Conservation (phyloP, 2,113 vertebrate species). For the Genyomyrus donnyi region DNA sequence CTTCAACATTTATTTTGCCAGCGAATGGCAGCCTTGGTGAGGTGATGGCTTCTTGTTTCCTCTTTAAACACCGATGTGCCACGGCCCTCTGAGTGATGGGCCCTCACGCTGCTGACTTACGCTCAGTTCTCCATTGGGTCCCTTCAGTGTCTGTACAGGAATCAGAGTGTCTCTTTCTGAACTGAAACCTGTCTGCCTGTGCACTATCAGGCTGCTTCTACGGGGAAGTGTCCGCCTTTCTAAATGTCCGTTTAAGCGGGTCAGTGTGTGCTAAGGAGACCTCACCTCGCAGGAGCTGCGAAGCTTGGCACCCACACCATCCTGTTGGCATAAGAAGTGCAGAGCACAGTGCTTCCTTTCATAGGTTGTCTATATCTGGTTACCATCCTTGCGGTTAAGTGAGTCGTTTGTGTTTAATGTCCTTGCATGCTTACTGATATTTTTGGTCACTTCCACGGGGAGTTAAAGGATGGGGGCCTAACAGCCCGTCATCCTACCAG, state of each 20-base stretch:
- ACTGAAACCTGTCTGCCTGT: background rate
- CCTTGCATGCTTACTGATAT: background rate
- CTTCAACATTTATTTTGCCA: background rate
- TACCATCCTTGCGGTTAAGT: background rate
- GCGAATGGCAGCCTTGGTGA: background rate
- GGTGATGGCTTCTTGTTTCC: background rate
- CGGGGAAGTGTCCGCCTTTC: background rate
- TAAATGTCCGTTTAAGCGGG: background rate
- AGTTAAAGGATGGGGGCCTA: background rate
- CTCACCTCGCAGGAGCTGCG: background rate
- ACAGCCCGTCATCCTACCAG: background rate
- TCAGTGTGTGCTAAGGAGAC: background rate
- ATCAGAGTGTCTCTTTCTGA: background rate
- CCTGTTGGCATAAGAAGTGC: constrained; percentile 2
- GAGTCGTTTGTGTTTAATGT: background rate
- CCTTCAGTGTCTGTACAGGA: background rate
- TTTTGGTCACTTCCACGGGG: background rate
- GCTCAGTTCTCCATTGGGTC: background rate
- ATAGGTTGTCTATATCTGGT: background rate
- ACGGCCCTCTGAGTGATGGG: background rate
- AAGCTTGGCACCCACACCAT: background rate
- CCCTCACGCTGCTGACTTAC: background rate
- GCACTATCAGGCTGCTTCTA: background rate
- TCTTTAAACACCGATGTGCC: background rate
- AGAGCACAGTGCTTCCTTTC: background rate